Conservation (phyloP, 1,140 invertebrate species). For the Drosophila pseudoananassae region DNA sequence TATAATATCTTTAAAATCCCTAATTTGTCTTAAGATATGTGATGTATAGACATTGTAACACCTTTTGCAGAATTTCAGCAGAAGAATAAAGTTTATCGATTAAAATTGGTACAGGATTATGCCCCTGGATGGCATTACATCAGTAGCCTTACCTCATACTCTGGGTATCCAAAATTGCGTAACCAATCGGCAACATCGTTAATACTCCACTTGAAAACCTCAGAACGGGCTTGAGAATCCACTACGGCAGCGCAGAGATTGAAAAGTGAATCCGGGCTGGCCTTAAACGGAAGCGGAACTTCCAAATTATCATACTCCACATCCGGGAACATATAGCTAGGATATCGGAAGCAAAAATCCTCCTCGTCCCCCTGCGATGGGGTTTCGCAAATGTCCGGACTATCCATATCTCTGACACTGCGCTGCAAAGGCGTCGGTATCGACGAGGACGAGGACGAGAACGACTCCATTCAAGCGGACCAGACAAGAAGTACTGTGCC, state of each 20-base stretch:
- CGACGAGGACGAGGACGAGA: constrained; percentile 31
- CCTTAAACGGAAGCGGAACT: constrained; percentile 62
- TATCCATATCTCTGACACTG: constrained; percentile 36
- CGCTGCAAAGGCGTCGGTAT: constrained; percentile 35
- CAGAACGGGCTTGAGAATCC: constrained; percentile 61
- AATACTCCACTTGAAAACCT: constrained; percentile 74
- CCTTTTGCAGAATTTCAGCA: no score
- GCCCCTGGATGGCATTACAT: neutral
- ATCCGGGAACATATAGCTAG: constrained; percentile 67
- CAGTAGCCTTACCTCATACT: constrained; percentile 64
- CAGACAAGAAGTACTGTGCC: constrained; percentile 46
- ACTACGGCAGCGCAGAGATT: constrained; percentile 59
- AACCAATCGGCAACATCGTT: constrained; percentile 72
- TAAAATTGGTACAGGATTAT: no score
- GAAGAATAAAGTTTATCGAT: neutral
- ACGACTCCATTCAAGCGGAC: constrained; percentile 63
- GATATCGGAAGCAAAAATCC: constrained; percentile 65
- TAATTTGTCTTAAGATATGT: no score
- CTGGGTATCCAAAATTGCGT: constrained; percentile 64
- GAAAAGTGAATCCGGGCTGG: constrained; percentile 65
- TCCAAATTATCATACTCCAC: constrained; percentile 64
- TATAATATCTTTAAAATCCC: no score
- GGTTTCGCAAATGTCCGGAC: constrained; percentile 47
- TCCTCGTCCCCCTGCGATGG: constrained; percentile 32
- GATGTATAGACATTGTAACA: neutral